phyloP scores from a whole-genome alignment of 2,113 vertebrate species.

The Anoura caudifer region DNA sequence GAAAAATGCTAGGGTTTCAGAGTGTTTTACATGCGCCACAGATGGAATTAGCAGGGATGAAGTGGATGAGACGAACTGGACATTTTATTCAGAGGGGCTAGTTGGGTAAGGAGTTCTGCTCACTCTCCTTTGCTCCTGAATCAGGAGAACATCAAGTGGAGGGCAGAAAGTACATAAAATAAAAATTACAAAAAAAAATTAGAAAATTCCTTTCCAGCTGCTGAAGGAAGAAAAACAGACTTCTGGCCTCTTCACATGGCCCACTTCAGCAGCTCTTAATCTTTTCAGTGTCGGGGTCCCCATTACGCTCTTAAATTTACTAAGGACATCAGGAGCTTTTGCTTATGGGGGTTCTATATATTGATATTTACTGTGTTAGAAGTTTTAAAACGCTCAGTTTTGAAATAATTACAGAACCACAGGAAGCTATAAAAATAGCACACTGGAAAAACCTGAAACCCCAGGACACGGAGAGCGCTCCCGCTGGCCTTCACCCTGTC shows the following conservation, averaged over 20 bases:
- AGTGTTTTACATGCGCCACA: slow-evolving; percentile 21
- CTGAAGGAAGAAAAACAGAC: not conserved
- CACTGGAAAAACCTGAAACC: not conserved
- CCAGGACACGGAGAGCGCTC: not conserved
- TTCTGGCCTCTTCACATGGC: not conserved
- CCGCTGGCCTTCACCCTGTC: not conserved
- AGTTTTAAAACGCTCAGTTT: not conserved
- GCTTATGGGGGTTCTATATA: not conserved
- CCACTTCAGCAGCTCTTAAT: not conserved
- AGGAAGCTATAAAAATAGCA: not conserved
- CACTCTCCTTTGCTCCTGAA: not conserved
- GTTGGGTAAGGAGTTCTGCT: not conserved
- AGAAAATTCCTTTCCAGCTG: slow-evolving; percentile 33
- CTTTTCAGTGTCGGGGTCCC: not conserved
- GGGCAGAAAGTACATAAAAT: not conserved
- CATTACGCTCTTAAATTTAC: not conserved
- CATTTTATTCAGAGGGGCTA: not conserved
- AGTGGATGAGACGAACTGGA: slow-evolving; percentile 3
- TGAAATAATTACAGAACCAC: slow-evolving; percentile 19
- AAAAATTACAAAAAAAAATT: not conserved
- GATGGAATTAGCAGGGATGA: slow-evolving; percentile 15
- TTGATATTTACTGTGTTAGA: not conserved
- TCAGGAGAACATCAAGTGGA: not conserved
- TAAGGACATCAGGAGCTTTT: not conserved
- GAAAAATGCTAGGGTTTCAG: not conserved